Conservation (phyloP, 2,113 vertebrate genomes). For the Odontophorus gujanensis region DNA sequence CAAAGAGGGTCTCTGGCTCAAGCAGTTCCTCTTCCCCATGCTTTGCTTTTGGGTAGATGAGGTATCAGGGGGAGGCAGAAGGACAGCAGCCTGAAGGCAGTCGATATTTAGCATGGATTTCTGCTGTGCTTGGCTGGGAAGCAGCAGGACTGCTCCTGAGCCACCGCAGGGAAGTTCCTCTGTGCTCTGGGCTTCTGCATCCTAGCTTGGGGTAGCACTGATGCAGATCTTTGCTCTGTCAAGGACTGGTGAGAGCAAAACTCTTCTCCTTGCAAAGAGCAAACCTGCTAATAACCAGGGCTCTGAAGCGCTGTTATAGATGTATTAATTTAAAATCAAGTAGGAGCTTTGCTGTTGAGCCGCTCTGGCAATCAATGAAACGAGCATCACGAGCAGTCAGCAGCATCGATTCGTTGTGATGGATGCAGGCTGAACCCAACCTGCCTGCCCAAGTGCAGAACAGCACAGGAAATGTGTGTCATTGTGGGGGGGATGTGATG, state of each 20-base stretch:
- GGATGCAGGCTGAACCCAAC: neutral
- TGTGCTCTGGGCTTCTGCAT: fast-evolving
- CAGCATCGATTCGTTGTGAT: neutral
- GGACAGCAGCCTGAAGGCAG: neutral
- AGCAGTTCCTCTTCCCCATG: neutral
- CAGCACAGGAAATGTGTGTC: fast-evolving
- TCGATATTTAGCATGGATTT: neutral
- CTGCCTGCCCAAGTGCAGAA: neutral
- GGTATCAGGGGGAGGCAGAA: neutral
- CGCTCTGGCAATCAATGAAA: neutral
- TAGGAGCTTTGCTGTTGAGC: neutral
- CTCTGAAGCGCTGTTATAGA: neutral
- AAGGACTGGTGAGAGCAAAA: neutral
- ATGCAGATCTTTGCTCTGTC: neutral
- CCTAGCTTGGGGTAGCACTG: neutral
- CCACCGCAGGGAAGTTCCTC: neutral
- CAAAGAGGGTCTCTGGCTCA: neutral
- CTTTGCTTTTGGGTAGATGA: neutral
- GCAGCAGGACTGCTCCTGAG: neutral
- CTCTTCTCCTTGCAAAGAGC: neutral
- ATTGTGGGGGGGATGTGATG: neutral
- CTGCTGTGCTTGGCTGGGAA: neutral
- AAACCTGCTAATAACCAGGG: neutral
- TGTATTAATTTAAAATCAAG: conserved; percentile 23
- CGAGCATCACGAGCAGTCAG: neutral